phyloP scores from a whole-genome alignment of 2,888 invertebrate genomes.

The Germaria angustata region DNA sequence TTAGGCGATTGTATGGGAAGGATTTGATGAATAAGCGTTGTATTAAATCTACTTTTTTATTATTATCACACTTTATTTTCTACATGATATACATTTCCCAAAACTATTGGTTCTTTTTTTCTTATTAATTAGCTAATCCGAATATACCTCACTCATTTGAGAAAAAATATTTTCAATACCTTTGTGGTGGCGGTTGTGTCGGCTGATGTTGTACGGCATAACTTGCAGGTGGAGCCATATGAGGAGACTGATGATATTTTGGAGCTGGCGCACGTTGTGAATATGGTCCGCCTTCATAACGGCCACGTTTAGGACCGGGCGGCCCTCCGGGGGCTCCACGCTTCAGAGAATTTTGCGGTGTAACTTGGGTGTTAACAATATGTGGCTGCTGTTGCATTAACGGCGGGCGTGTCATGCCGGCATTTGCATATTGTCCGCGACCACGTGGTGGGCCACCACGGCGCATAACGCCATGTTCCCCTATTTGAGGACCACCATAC shows the following conservation, averaged over 20 bases:
- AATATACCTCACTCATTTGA: no score
- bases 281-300: conserved; percentile 79
- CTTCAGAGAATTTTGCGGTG: conserved; percentile 79
- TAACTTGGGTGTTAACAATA: conserved; percentile 79
- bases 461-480: conserved; percentile 73
- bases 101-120: no score
- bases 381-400: conserved; percentile 72
- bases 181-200: conserved; percentile 71
- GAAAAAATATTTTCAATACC: no score
- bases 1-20: no score
- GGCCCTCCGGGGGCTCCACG: conserved; percentile 78
- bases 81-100: no score
- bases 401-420: conserved; percentile 76
- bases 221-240: conserved; percentile 70
- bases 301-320: conserved; percentile 79
- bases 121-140: no score
- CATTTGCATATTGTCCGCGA: conserved; percentile 77
- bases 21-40: no score
- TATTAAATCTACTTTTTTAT: no score
- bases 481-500: conserved; percentile 68
- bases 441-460: conserved; percentile 78
- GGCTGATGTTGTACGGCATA: conserved; percentile 74
- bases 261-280: conserved; percentile 78
- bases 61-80: no score
- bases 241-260: conserved; percentile 77